These are phyloP conservation scores for Meda fulgida DNA, from an alignment of 2,797 vertebrate genomes.

Conservation along the genomic window DNA sequence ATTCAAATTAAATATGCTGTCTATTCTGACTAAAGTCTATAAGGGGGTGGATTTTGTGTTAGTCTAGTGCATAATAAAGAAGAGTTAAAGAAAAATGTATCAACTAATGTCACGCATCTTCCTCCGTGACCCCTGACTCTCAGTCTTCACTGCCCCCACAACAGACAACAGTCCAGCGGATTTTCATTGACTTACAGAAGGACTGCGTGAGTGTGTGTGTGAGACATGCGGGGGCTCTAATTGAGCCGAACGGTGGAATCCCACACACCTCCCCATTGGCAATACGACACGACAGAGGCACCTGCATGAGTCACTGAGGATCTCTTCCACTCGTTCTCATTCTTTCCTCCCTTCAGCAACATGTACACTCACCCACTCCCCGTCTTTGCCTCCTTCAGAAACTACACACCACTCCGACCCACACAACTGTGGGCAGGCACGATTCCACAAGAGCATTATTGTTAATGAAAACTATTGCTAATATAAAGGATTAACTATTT, in stretches of 20 bases:
- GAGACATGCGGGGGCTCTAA: conserved; percentile 52
- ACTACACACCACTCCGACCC: not conserved
- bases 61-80: conserved; percentile 15
- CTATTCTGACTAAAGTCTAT: conserved; percentile 29
- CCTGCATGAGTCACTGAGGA: conserved; percentile 54
- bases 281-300: conserved; percentile 40
- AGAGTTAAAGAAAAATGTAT: conserved; percentile 16
- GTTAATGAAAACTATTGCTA: not conserved
- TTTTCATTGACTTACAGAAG: conserved; percentile 24
- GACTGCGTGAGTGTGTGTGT: conserved; percentile 6
- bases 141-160: conserved; percentile 4
- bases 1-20: conserved; percentile 33
- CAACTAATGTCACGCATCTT: conserved; percentile 37
- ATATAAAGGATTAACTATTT: not conserved
- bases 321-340: conserved; percentile 4
- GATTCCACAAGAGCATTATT: conserved; percentile 12
- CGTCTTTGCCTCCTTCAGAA: conserved; percentile 3
- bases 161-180: conserved; percentile 32
- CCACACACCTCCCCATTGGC: conserved; percentile 51
- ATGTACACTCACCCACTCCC: conserved; percentile 13
- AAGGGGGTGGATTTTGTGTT: conserved; percentile 18
- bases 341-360: conserved; percentile 7
- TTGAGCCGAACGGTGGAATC: conserved; percentile 54
- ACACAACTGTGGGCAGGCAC: conserved; percentile 36
- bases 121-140: conserved; percentile 17